Evolutionary conservation across 2,888 invertebrate species (phyloP).

Genomic region (Pristionchus exspectatus): DNA sequence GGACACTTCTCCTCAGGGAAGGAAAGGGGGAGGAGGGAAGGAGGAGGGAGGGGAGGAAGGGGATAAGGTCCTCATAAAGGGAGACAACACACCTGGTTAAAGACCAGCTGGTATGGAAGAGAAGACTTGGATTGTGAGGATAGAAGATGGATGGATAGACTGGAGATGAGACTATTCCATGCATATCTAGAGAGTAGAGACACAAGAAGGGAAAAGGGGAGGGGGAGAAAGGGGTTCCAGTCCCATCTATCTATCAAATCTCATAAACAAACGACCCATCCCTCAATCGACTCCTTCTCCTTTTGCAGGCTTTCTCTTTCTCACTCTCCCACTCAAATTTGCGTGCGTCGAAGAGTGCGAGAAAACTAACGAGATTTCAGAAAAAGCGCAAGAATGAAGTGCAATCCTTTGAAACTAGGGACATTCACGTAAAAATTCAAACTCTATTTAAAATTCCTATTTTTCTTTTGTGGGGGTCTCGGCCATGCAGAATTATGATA

Average conservation of each 20-base stretch:
- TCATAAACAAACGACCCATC: conserved; percentile 48
- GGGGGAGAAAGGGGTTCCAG: conserved; percentile 39
- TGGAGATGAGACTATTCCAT: conserved; percentile 43
- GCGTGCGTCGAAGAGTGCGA: not conserved
- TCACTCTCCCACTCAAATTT: conserved; percentile 1
- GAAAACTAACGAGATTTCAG: not conserved
- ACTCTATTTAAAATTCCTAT: too few relatives aligned
- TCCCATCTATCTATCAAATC: conserved; percentile 40
- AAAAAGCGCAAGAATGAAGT: not conserved
- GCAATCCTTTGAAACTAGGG: not conserved
- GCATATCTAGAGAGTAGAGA: conserved; percentile 23
- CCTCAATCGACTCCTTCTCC: conserved; percentile 35
- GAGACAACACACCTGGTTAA: conserved; percentile 27
- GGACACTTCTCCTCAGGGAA: conserved; percentile 17
- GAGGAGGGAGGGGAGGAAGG: not conserved
- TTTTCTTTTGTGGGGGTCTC: too few relatives aligned
- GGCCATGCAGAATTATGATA: too few relatives aligned
- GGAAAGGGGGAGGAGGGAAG: not conserved
- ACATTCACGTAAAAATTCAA: too few relatives aligned
- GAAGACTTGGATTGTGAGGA: not conserved
- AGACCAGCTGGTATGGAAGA: conserved; percentile 44
- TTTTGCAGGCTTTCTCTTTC: conserved; percentile 32
- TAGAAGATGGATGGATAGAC: not conserved
- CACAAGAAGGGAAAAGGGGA: not conserved
- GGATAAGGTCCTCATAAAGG: not conserved